Percentiles rank a stretch among this genome's conserved stretches.
These are phyloP conservation scores for Pteropus alecto DNA, from an alignment of 2,113 vertebrate species.

Conservation along the genomic window DNA sequence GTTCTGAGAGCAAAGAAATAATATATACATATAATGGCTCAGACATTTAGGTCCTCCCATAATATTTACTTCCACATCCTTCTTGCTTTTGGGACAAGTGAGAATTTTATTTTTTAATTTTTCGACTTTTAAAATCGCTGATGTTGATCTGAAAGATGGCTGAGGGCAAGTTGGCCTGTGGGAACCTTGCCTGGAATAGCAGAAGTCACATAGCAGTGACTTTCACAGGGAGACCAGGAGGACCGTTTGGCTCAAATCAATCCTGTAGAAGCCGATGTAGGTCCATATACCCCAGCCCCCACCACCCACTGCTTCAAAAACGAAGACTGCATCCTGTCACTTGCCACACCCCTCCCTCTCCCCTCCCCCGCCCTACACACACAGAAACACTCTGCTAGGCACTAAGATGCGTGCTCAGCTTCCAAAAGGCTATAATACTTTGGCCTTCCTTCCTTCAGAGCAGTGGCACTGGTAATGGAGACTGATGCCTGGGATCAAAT, in stretches of 20 bases:
- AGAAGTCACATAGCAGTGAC: not conserved
- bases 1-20: not conserved
- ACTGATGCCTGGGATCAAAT: not conserved
- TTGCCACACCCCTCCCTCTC: not conserved
- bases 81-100: not conserved
- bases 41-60: not conserved
- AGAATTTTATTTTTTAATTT: not conserved
- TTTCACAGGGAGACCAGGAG: not conserved
- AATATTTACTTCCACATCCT: not conserved
- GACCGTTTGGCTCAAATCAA: not conserved
- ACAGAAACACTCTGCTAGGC: too few relatives aligned
- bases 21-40: not conserved
- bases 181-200: not conserved
- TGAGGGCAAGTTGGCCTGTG: not conserved
- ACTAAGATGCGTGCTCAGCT: too few relatives aligned
- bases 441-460: not conserved
- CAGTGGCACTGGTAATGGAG: not conserved
- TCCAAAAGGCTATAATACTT: not conserved
- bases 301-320: not conserved
- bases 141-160: not conserved
- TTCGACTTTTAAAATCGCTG: conserved; percentile 6
- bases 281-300: too few relatives aligned
- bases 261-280: not conserved
- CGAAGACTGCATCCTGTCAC: not conserved
- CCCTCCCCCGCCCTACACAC: too few relatives aligned